Percentiles rank a stretch among this genome's conserved stretches.
phyloP scores from a whole-genome alignment of 1,140 invertebrate species.

The Drepana arcuata region DNA sequence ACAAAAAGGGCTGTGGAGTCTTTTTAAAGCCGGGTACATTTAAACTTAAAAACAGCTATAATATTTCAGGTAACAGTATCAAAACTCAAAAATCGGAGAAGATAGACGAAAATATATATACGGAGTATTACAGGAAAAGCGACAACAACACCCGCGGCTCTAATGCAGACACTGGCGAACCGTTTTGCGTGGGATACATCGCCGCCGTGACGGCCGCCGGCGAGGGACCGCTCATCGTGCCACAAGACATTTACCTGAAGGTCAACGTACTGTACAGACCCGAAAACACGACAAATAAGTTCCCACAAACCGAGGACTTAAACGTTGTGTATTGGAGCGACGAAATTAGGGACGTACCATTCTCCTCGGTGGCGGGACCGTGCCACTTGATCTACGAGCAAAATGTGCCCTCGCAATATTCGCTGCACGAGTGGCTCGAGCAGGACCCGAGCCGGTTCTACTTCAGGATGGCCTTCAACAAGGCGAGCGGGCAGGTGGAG shows the following conservation, averaged over 20 bases:
- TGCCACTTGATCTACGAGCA: conserved; percentile 51
- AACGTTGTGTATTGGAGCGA: conserved; percentile 86
- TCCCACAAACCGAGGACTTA: conserved; percentile 77
- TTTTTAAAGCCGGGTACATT: conserved; percentile 80
- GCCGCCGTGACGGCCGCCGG: conserved; percentile 72
- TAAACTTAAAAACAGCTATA: conserved; percentile 71
- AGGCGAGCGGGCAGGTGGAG: conserved; percentile 71
- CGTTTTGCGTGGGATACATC: conserved; percentile 83
- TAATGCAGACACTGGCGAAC: conserved; percentile 81
- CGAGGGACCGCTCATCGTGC: conserved; percentile 62
- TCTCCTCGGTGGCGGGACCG: conserved; percentile 50
- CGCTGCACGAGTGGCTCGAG: conserved; percentile 76
- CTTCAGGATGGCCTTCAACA: conserved; percentile 81
- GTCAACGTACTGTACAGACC: conserved; percentile 84
- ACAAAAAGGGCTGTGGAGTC: conserved; percentile 80
- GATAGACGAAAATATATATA: conserved; percentile 82
- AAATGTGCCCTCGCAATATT: conserved; percentile 51
- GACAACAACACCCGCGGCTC: conserved; percentile 81
- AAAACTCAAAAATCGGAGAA: conserved; percentile 67
- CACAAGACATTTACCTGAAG: conserved; percentile 77
- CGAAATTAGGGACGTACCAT: conserved; percentile 75
- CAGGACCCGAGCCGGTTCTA: conserved; percentile 82
- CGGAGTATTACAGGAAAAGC: conserved; percentile 84
- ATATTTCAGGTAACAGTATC: conserved; percentile 21
- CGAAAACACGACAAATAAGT: conserved; percentile 80